These are phyloP conservation scores for Enteromius afrohamiltoni DNA, from an alignment of 2,797 vertebrate genomes.

Conservation along the genomic window DNA sequence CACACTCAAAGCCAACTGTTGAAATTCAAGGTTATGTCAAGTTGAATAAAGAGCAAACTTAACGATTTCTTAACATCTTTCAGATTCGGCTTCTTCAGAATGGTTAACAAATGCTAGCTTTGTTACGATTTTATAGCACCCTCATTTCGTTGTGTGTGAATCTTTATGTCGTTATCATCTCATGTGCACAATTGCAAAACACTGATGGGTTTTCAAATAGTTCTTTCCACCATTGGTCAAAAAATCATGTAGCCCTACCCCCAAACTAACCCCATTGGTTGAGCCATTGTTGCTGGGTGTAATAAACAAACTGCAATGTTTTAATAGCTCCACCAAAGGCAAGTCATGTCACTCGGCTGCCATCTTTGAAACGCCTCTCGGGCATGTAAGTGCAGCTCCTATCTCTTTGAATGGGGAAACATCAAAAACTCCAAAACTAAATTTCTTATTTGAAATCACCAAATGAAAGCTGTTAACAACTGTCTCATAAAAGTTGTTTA, in stretches of 20 bases:
- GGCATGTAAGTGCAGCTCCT: no score
- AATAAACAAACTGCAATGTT: background rate
- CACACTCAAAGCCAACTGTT: slow-evolving; percentile 3
- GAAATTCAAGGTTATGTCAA: slow-evolving; percentile 42
- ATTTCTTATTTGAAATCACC: no score
- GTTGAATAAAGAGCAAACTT: slow-evolving; percentile 11
- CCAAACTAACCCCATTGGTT: background rate
- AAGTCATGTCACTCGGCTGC: no score
- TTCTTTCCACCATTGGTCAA: background rate
- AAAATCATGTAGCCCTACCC: background rate
- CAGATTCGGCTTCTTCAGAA: background rate
- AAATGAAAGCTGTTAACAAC: no score
- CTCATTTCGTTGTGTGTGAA: background rate
- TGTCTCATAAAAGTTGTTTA: no score
- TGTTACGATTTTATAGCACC: background rate
- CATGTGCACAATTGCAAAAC: background rate
- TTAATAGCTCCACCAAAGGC: background rate
- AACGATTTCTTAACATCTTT: background rate
- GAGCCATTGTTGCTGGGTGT: background rate
- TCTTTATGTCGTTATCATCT: background rate
- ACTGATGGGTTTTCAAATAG: background rate
- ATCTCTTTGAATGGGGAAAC: no score
- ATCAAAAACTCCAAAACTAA: no score
- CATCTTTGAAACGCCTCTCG: no score
- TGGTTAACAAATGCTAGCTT: slow-evolving; percentile 17